A percentile compares a stretch with the other conserved stretches of the same genome.
Evolutionary conservation across 2,113 vertebrate species (phyloP).

Genomic region (Xenopus tropicalis): UCB_Xtro_10.0 CM004443.2:48588001-48588500

Average conservation of each 20-base stretch:
- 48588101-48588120: conserved; percentile 74
- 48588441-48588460: conserved; percentile 75
- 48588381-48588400: conserved; percentile 78
- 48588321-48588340: background rate
- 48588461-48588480: conserved; percentile 72
- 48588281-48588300: conserved; percentile 46
- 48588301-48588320: conserved; percentile 48
- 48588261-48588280: conserved; percentile 53
- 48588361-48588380: conserved; percentile 69
- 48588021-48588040: conserved; percentile 58
- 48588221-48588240: conserved; percentile 62
- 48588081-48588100: conserved; percentile 66
- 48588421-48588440: conserved; percentile 69
- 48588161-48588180: conserved; percentile 73
- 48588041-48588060: conserved; percentile 47
- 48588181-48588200: conserved; percentile 73
- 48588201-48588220: conserved; percentile 69
- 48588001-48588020: conserved; percentile 64
- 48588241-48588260: conserved; percentile 51
- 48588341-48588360: conserved; percentile 46
- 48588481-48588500: conserved; percentile 69
- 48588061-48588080: conserved; percentile 59
- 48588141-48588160: conserved; percentile 64
- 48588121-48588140: conserved; percentile 54
- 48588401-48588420: conserved; percentile 75